These are phyloP conservation scores for Anarhynchus alexandrinus DNA, from an alignment of 2,113 vertebrate species.

Conservation along the genomic window DNA sequence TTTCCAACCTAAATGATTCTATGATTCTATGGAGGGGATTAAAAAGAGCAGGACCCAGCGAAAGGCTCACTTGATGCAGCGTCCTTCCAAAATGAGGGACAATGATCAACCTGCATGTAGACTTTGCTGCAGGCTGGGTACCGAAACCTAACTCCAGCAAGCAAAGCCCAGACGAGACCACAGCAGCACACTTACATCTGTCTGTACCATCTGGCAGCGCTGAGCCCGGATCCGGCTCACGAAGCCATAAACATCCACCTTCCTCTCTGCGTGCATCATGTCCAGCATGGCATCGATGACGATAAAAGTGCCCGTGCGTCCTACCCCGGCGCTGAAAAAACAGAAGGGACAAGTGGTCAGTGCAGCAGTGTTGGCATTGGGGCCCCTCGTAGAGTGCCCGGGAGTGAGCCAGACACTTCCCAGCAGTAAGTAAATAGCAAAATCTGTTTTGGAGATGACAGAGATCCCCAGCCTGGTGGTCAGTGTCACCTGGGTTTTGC, in stretches of 20 bases:
- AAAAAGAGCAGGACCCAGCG: rapidly evolving
- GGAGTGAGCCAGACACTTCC: rapidly evolving
- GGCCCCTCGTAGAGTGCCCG: background rate
- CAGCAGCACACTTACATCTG: slow-evolving; percentile 82
- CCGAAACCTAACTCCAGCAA: rapidly evolving
- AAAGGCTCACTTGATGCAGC: background rate
- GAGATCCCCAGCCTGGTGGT: background rate
- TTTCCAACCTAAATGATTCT: background rate
- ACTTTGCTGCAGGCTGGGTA: background rate
- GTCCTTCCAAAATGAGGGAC: rapidly evolving
- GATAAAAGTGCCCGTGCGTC: slow-evolving; percentile 94
- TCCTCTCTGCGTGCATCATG: slow-evolving; percentile 94
- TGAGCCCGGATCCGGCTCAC: slow-evolving; percentile 96
- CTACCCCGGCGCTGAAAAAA: slow-evolving; percentile 87
- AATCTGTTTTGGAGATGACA: background rate
- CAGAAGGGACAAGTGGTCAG: background rate
- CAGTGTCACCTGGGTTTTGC: background rate
- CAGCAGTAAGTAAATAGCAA: background rate
- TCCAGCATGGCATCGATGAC: slow-evolving; percentile 99
- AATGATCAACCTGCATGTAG: rapidly evolving
- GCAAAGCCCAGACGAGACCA: rapidly evolving
- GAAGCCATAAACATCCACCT: slow-evolving; percentile 96
- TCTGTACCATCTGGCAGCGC: slow-evolving; percentile 99
- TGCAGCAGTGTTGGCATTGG: background rate
- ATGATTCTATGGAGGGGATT: rapidly evolving